These are phyloP conservation scores for Telmatochromis brichardi DNA, from an alignment of 2,113 vertebrate genomes.

Conservation along the genomic window DNA sequence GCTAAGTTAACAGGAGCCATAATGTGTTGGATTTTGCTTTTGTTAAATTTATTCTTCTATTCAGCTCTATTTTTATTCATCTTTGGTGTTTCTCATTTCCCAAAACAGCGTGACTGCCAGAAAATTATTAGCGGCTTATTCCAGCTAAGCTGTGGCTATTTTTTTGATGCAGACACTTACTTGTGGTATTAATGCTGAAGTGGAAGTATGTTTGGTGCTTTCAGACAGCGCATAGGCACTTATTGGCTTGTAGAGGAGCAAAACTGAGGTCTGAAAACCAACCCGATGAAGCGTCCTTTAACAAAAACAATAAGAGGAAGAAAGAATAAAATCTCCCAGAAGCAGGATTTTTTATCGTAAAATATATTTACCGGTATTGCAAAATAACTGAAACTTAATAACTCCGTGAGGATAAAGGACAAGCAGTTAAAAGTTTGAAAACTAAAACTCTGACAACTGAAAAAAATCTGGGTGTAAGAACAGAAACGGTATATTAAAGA, in stretches of 20 bases:
- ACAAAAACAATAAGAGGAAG: neutral
- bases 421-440: neutral
- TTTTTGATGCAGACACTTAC: neutral
- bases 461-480: neutral
- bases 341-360: neutral
- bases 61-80: neutral
- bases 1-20: neutral
- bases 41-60: neutral
- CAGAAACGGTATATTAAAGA: neutral
- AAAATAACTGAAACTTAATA: neutral
- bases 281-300: neutral
- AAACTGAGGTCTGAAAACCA: neutral
- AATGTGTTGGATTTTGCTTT: neutral
- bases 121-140: constrained; percentile 1
- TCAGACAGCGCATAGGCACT: neutral
- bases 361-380: neutral
- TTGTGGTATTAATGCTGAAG: neutral
- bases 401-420: neutral
- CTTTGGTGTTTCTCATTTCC: neutral
- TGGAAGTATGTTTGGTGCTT: neutral
- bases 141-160: neutral
- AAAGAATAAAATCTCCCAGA: neutral
- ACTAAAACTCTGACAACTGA: neutral
- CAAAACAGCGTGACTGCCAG: neutral
- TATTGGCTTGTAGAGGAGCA: neutral